A percentile compares a stretch with the other conserved stretches of the same genome.
phyloP scores from a whole-genome alignment of 2,888 invertebrate species.

The Sminthurides aquaticus region DNA sequence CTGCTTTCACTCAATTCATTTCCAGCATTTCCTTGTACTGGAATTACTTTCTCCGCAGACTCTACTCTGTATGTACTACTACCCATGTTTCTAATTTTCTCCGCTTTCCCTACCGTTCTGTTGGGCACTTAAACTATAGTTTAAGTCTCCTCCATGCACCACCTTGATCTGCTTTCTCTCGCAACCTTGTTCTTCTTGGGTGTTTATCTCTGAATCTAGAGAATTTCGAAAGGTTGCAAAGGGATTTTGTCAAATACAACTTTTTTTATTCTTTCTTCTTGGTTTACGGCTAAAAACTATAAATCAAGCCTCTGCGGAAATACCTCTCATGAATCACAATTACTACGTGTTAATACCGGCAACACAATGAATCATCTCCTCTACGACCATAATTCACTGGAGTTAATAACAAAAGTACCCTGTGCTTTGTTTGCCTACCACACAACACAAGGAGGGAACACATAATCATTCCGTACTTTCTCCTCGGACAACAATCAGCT shows the following conservation, averaged over 20 bases:
- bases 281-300: neutral
- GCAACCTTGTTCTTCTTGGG: too few relatives aligned
- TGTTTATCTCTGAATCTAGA: too few relatives aligned
- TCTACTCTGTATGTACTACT: too few relatives aligned
- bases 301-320: neutral
- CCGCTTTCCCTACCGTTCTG: too few relatives aligned
- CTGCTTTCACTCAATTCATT: too few relatives aligned
- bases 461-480: neutral
- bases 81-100: too few relatives aligned
- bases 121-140: too few relatives aligned
- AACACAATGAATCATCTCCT: conserved; percentile 13
- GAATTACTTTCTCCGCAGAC: too few relatives aligned
- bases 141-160: too few relatives aligned
- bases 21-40: too few relatives aligned
- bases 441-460: neutral
- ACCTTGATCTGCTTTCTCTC: too few relatives aligned
- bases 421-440: neutral
- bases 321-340: conserved; percentile 4
- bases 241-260: neutral
- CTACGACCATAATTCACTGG: conserved; percentile 12
- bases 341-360: conserved; percentile 5
- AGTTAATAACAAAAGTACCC: neutral
- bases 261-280: neutral
- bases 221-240: too few relatives aligned
- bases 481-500: neutral